Evolutionary conservation across 2,888 invertebrate species (phyloP).

Genomic region (Lasius fuliginosus): DNA sequence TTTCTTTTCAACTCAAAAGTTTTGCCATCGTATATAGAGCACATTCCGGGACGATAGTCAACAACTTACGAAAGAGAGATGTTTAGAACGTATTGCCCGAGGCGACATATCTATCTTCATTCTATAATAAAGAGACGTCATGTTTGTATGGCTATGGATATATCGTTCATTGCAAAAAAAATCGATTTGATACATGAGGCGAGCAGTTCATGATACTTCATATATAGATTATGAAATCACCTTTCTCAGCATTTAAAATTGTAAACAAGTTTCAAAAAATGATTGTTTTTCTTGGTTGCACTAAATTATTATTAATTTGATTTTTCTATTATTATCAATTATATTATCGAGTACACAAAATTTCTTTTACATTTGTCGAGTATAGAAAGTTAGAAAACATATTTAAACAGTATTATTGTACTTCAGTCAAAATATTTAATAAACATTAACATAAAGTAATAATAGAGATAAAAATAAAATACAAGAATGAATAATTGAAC

Average conservation of each 20-base stretch:
- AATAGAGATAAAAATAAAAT: not conserved
- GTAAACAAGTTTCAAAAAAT: not conserved
- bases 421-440: not conserved
- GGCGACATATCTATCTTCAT: slow-evolving; percentile 38
- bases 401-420: not conserved
- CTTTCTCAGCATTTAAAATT: not conserved
- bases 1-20: slow-evolving; percentile 21
- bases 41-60: slow-evolving; percentile 34
- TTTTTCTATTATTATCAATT: not conserved
- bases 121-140: slow-evolving; percentile 31
- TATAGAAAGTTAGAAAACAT: not conserved
- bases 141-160: slow-evolving; percentile 2
- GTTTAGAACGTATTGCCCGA: slow-evolving; percentile 40
- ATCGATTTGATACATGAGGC: slow-evolving; percentile 1
- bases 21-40: slow-evolving; percentile 40
- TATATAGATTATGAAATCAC: not conserved
- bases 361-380: not conserved
- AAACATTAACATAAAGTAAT: not conserved
- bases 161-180: slow-evolving; percentile 2
- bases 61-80: slow-evolving; percentile 50
- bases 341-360: not conserved
- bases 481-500: not conserved
- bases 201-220: not conserved
- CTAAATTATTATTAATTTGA: slow-evolving; percentile 15
- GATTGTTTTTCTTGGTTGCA: not conserved